These are phyloP conservation scores for Dryoscopus gambensis DNA, from an alignment of 2,113 vertebrate genomes.

Conservation along the genomic window DNA sequence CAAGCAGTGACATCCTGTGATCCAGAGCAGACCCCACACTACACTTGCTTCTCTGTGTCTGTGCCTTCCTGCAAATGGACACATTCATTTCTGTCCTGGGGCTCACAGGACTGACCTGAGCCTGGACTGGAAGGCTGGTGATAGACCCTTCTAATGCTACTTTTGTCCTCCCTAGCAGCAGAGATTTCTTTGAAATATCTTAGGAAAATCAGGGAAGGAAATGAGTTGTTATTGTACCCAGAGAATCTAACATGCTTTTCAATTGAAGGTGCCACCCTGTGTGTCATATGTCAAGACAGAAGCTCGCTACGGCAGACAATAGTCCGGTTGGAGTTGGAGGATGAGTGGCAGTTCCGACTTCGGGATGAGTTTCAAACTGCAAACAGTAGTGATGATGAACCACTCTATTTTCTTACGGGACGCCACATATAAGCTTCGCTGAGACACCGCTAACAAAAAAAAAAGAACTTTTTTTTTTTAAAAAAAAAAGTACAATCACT, in stretches of 20 bases:
- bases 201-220: not conserved
- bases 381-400: constrained; percentile 92
- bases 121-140: rapidly evolving
- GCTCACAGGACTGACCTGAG: not conserved
- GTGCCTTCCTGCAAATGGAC: not conserved
- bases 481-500: constrained; percentile 76
- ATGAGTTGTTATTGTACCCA: rapidly evolving
- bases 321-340: constrained; percentile 91
- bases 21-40: not conserved
- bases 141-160: not conserved
- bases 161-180: not conserved
- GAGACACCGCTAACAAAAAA: not conserved
- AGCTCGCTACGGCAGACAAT: constrained; percentile 95
- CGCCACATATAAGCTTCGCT: constrained; percentile 82
- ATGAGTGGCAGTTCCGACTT: constrained; percentile 97
- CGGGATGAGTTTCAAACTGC: constrained; percentile 98
- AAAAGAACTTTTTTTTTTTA: not conserved
- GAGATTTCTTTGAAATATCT: not conserved
- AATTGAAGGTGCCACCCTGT: constrained; percentile 91
- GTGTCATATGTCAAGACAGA: constrained; percentile 96
- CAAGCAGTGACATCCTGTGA: not conserved
- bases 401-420: constrained; percentile 95
- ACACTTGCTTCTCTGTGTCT: not conserved
- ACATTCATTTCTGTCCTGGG: rapidly evolving
- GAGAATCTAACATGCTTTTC: not conserved